phyloP scores from a whole-genome alignment of 92 coral and sea anemone species.

The Porites rus region DNA sequence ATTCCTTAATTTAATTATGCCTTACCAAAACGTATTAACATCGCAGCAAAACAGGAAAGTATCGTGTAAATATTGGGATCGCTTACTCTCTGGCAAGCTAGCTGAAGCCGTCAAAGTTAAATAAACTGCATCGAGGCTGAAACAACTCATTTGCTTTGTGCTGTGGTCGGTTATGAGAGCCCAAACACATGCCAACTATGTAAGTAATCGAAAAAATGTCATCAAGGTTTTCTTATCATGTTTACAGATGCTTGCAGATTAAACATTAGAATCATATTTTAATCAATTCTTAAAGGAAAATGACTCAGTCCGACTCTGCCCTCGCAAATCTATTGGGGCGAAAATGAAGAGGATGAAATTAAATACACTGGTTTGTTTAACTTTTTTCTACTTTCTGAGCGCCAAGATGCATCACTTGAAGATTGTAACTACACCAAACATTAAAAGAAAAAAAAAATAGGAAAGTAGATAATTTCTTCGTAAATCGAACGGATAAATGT shows the following conservation, averaged over 20 bases:
- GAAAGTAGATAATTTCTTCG: no score
- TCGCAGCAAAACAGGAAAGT: no score
- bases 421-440: background rate
- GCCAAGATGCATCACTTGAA: background rate
- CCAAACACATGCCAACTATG: constrained; percentile 8
- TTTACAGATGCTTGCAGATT: constrained; percentile 1
- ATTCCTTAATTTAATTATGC: no score
- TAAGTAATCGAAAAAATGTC: background rate
- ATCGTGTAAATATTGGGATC: no score
- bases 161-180: background rate
- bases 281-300: constrained; percentile 31
- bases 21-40: no score
- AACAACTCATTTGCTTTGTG: background rate
- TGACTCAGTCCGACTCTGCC: constrained; percentile 1
- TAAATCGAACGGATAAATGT: no score
- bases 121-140: background rate
- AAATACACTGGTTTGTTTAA: constrained; percentile 4
- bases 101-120: background rate
- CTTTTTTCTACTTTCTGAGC: background rate
- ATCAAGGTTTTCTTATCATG: constrained; percentile 8
- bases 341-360: constrained; percentile 15
- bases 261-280: constrained; percentile 14
- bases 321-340: background rate
- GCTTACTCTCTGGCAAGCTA: background rate
- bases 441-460: background rate